Evolutionary conservation across 1,140 invertebrate species (phyloP), one percentile per base, ranked within the genome.

Genomic region (Pteromalus puparum): DNA sequence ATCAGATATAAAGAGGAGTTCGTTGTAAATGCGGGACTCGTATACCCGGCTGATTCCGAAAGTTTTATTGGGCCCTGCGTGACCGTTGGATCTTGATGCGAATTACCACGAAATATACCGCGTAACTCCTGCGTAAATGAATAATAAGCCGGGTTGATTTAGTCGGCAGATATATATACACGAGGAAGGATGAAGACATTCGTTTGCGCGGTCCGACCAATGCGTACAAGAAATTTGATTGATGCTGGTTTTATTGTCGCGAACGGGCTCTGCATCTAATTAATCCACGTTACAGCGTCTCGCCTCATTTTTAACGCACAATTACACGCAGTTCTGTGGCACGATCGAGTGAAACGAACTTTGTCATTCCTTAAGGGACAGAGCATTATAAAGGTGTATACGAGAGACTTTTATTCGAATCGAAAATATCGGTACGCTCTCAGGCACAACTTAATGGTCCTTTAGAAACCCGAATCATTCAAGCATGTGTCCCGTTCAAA

Each of bases 121-220:
- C 21, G 21, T 18, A 65, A 42, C 38, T 42, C 38, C 38, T 42
- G 38, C 38, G 38, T 48, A 68, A 70, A 70, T 26, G n/a, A 68
- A 38, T 46, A 81, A 81, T 30, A 70, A 81, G 78, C 18, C 6
- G 67, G 18, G 34, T 7, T 15, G 30, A 80, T 80, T 70, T 26
- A 70, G 46, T 53, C 65, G 21, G n/a, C 10, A 24, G 21, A 79
- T 46, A n/a, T 13, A n/a, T 1, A 6, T 42, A 9, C 38, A 7
- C 38, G 38, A 42, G 38, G 38, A 70, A 0, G 46, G 2, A 81
- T 72, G 67, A 81, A 81, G 78, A 81, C 38, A 30, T 81, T 72
- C 18, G 34, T 81, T 81, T 34, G 30, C 30, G 30, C 70, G 1
- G 15, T n/a, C 21, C 18, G 2, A 15, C 15, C 5, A 5, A 53